phyloP scores from a whole-genome alignment of 1,140 invertebrate genomes.

The Rhizoglyphus robini region DNA sequence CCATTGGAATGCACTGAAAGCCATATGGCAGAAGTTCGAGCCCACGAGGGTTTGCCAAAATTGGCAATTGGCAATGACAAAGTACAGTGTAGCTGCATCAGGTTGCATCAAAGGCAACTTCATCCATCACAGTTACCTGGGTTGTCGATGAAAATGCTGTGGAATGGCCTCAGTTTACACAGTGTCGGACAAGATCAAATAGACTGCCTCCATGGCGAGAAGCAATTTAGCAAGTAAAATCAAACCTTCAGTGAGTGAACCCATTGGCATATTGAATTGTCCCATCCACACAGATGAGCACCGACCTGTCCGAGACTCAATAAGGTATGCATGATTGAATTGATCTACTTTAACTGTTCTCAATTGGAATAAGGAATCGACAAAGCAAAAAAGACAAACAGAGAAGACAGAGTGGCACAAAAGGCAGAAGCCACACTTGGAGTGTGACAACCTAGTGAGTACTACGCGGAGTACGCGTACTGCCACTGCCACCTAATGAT shows the following conservation, averaged over 20 bases:
- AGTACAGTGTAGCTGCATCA: no score
- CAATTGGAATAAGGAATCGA: background rate
- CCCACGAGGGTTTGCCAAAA: no score
- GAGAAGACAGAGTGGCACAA: background rate
- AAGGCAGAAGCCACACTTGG: background rate
- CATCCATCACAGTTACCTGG: slow-evolving; percentile 1
- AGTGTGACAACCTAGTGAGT: background rate
- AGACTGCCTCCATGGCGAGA: background rate
- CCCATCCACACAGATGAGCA: no score
- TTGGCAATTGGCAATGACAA: no score
- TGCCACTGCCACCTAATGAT: background rate
- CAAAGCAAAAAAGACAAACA: background rate
- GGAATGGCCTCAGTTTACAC: background rate
- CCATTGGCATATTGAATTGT: no score
- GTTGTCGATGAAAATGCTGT: background rate
- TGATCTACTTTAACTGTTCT: no score
- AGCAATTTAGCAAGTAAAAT: background rate
- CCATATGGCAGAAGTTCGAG: no score
- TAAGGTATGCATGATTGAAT: background rate
- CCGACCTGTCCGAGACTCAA: no score
- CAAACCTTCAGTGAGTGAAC: no score
- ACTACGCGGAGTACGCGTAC: no score
- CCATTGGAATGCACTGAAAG: no score
- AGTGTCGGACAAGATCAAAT: slow-evolving; percentile 3
- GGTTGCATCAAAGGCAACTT: no score